Evolutionary conservation across 2,888 invertebrate genomes (phyloP), one percentile per base, ranked within the genome.

Genomic region (Bruchidius siliquastri): DNA sequence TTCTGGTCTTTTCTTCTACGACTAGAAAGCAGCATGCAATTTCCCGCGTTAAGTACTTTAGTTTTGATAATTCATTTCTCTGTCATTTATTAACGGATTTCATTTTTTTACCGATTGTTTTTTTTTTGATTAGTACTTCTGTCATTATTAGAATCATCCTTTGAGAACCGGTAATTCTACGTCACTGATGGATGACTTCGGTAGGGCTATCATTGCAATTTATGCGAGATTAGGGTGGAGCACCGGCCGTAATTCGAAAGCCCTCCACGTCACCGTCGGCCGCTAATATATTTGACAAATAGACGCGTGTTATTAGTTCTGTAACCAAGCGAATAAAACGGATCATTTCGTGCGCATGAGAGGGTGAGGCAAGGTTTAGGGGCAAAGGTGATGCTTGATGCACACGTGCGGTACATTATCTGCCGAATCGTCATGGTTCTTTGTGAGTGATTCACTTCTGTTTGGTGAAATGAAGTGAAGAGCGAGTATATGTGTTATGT

Each of bases 231-330:
- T 49, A 49, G 49, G 49, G 49, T 49, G 49, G 22, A 22, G 22
- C 69, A 26, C 69, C 69, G 69, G 22, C 20, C 22, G 26, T 85
- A 85, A 85, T 85, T 82, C 81, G 81, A 77, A 84, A 82, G 78
- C 84, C 82, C 85, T 85, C 81, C 80, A 83, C 82, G 79, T 49
- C 82, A 83, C 82, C 80, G 78, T 80, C 49, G 26, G 49, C 49
- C 49, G 79, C 81, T 85, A 84, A 85, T 85, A 84, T 82, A 83
- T 84, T 84, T 84, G 84, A 84, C 85, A 84, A 84, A 84, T 84
- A 84, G 84, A 84, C 83, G 80, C 82, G 82, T 82, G 81, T 83
- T 84, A 84, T 84, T 84, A 82, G 81, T 81, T 82, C 77, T 69
- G 69, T 69, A 49, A 49, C 49, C 49, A 49, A 49, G 49, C 49